Percentiles rank a stretch among this genome's conserved stretches.
phyloP scores from a whole-genome alignment of 92 coral and sea anemone genomes.

The Actinernus sp. region DNA sequence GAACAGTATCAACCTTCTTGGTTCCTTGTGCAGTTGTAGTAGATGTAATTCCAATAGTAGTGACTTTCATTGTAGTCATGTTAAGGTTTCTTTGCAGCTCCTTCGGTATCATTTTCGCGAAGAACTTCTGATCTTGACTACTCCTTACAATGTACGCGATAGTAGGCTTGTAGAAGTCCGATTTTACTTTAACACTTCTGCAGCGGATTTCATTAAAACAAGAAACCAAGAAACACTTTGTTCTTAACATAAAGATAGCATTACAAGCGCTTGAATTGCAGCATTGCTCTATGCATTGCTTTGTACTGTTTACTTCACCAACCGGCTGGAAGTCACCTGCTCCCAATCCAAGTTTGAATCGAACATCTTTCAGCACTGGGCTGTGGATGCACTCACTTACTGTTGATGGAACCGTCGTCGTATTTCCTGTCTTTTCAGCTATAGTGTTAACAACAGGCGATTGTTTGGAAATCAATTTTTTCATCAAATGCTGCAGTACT shows the following conservation, averaged over 20 bases:
- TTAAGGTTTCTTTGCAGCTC: neutral
- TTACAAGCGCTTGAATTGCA: slow-evolving; percentile 74
- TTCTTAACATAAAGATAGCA: slow-evolving; percentile 84
- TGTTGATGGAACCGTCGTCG: neutral
- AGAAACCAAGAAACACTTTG: slow-evolving; percentile 77
- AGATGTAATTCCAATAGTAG: no score
- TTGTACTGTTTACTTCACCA: slow-evolving; percentile 65
- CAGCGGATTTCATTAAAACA: slow-evolving; percentile 73
- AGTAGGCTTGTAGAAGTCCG: slow-evolving; percentile 71
- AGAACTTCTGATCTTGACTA: slow-evolving; percentile 39
- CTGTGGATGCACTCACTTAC: slow-evolving; percentile 62
- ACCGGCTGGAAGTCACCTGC: slow-evolving; percentile 84
- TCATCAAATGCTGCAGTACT: slow-evolving; percentile 45
- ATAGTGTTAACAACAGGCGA: neutral
- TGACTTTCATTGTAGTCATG: no score
- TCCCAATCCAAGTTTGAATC: slow-evolving; percentile 79
- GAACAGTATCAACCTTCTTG: no score
- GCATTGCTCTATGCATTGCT: slow-evolving; percentile 79
- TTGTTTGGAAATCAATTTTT: slow-evolving; percentile 4
- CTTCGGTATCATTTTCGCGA: slow-evolving; percentile 64
- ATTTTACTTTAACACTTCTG: slow-evolving; percentile 68
- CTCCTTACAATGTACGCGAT: slow-evolving; percentile 71
- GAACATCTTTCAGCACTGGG: slow-evolving; percentile 58
- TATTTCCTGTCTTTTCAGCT: neutral
- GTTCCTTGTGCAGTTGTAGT: no score